Evolutionary conservation across 1,140 invertebrate species (phyloP).

Genomic region (Doryteuthis pealeii): DNA sequence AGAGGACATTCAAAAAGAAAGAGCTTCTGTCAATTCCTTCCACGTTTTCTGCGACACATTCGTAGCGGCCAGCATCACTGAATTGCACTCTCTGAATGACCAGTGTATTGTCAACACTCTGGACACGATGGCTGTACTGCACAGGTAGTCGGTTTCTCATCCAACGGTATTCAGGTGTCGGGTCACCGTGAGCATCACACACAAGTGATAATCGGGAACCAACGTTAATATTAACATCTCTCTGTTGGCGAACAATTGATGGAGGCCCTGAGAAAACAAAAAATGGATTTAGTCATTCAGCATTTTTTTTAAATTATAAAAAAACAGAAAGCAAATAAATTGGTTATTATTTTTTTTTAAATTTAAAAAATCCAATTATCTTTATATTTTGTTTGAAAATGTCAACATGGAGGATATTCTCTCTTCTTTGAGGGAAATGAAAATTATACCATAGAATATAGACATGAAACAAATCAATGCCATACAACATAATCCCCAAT

Average conservation of each 20-base stretch:
- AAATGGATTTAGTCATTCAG: no score
- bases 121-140: constrained; percentile 46
- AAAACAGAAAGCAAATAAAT: no score
- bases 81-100: constrained; percentile 75
- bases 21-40: constrained; percentile 56
- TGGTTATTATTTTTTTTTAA: no score
- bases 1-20: constrained; percentile 31
- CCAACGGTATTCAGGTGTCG: constrained; percentile 76
- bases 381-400: no score
- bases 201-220: constrained; percentile 76
- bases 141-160: constrained; percentile 73
- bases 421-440: no score
- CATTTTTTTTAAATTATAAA: no score
- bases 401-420: no score
- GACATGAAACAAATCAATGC: no score
- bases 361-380: no score
- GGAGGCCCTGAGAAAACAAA: constrained; percentile 61
- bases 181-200: constrained; percentile 79
- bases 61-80: constrained; percentile 81
- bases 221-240: constrained; percentile 72
- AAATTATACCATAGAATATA: no score
- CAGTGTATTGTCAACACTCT: constrained; percentile 69
- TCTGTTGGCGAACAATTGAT: constrained; percentile 67
- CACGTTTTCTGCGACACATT: constrained; percentile 81
- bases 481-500: no score